Evolutionary conservation across 2,797 vertebrate genomes (phyloP), one percentile per base, ranked within the genome.

Genomic region (Poecile montanus): DNA sequence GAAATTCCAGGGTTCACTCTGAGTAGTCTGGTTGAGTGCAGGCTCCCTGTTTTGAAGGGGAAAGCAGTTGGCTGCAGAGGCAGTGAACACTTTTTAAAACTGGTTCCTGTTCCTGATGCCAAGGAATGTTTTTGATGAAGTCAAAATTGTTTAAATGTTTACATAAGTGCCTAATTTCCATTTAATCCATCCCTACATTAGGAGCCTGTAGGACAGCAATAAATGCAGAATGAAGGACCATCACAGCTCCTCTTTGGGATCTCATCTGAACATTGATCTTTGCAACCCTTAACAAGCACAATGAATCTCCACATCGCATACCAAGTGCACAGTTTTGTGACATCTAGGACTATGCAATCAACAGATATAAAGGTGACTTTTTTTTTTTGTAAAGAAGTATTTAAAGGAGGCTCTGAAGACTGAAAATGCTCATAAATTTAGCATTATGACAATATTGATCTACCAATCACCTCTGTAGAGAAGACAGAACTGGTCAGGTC

Each of bases 381-480:
- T 21, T 60, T 76, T 72, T 30, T 45, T 50, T 42, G 2, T 21
- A 12, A 17, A 48, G 21, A 40, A 29, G 0, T 50, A 22, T 66
- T 61, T 47, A 7, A n/a, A 10, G 60, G 3, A 13, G 17, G 17
- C 32, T 77, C 20, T 16, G 57, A 61, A 70, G 6, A 8, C 18
- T 57, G 36, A 57, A 82, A 57, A 42, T 15, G 6, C 6, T 65
- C 51, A 47, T 47, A 38, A 61, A 51, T 25, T 60, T 42, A 16
- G 6, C 13, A 26, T 45, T 26, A 14, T 42, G 17, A 2, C 40
- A 51, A 42, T 27, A 81, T 2, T 17, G 13, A 42, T 44, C 21
- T 26, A 16, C 14, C 3, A 5, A 16, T 44, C 25, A 14, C 4
- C 4, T 27, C n/a, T 1, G 2, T 8, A 10, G 18, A 81, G 7